phyloP scores from a whole-genome alignment of 2,888 invertebrate species.

The Apamea epomidion region DNA sequence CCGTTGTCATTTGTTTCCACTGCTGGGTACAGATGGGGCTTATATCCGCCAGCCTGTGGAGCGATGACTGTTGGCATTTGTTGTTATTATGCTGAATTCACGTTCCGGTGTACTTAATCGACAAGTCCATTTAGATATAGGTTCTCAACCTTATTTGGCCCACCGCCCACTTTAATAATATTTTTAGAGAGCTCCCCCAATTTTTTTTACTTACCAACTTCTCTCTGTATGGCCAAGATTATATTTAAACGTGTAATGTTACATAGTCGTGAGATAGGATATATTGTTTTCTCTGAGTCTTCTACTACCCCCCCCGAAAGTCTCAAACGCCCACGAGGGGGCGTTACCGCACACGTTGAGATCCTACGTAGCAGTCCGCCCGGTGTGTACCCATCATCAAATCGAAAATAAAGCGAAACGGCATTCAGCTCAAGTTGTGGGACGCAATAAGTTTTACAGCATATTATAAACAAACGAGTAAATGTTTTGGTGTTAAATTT shows the following conservation, averaged over 20 bases:
- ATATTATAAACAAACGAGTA: not conserved
- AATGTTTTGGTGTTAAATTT: constrained; percentile 2
- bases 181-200: not conserved
- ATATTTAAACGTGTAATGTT: too few relatives aligned
- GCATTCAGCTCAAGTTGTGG: not conserved
- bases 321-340: too few relatives aligned
- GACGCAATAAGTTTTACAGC: not conserved
- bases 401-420: not conserved
- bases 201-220: not conserved
- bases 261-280: too few relatives aligned
- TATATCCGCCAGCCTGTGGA: too few relatives aligned
- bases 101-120: constrained; percentile 14
- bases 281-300: not conserved
- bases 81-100: constrained; percentile 9
- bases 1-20: not conserved
- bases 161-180: too few relatives aligned
- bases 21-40: constrained; percentile 6
- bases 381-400: not conserved
- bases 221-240: too few relatives aligned
- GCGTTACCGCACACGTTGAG: not conserved
- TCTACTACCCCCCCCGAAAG: not conserved
- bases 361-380: not conserved
- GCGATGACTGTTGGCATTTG: not conserved
- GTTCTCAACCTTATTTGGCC: too few relatives aligned
- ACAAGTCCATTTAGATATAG: constrained; percentile 9